These are phyloP conservation scores for Galemys pyrenaicus DNA, from an alignment of 2,113 vertebrate species.

Conservation along the genomic window DNA sequence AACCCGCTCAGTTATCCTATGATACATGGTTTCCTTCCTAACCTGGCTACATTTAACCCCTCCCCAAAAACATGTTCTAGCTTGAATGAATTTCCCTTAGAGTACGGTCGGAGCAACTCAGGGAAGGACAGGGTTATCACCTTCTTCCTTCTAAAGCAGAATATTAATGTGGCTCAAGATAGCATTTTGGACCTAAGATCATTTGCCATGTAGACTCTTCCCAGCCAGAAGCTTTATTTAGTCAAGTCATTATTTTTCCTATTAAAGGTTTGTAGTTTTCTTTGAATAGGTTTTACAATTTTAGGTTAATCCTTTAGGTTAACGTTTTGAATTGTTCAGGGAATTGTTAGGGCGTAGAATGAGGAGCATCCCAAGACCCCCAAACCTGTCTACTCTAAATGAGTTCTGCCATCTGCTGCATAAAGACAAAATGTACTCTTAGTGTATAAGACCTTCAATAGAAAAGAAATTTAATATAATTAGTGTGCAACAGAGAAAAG, in stretches of 20 bases:
- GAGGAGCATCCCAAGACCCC: no score
- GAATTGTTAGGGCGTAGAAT: background rate
- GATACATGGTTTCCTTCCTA: background rate
- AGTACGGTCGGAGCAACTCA: background rate
- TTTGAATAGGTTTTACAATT: constrained; percentile 28
- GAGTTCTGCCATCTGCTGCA: no score
- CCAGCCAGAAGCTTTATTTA: background rate
- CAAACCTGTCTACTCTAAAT: no score
- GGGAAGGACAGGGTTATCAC: background rate
- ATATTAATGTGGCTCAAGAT: background rate
- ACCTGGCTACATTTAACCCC: background rate
- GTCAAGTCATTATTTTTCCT: background rate
- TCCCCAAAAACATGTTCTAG: background rate
- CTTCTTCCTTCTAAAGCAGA: background rate
- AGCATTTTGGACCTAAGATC: background rate
- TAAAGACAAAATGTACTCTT: no score
- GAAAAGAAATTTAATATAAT: no score
- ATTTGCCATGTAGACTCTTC: background rate
- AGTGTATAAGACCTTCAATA: no score
- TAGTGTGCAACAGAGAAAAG: no score
- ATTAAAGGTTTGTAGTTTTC: constrained; percentile 5
- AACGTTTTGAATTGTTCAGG: constrained; percentile 22
- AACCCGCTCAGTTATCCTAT: background rate
- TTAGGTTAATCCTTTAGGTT: background rate
- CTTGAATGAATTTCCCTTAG: background rate